Evolutionary conservation across 2,113 vertebrate species (phyloP).

Genomic region (Lepus europaeus): DNA sequence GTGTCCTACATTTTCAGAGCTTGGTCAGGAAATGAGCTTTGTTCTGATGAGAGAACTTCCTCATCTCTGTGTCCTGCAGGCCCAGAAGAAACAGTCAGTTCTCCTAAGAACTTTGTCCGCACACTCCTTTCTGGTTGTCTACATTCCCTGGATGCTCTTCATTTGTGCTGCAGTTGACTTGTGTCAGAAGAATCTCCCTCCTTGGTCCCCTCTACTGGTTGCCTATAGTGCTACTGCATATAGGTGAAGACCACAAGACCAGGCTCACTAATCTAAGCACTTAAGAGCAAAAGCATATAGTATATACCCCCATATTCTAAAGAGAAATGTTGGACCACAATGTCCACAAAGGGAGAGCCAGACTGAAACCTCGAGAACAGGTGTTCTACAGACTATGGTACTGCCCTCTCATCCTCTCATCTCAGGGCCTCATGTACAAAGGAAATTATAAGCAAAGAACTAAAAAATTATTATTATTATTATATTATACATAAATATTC

Average conservation of each 20-base stretch:
- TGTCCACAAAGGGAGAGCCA: no score
- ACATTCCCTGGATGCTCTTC: neutral
- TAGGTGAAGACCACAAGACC: neutral
- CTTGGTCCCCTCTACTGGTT: neutral
- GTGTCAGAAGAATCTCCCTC: neutral
- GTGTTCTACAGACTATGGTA: neutral
- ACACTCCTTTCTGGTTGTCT: neutral
- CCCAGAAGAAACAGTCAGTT: neutral
- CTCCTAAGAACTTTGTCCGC: neutral
- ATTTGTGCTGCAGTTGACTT: neutral
- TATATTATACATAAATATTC: neutral
- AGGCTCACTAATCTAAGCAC: neutral
- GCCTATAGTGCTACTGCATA: neutral
- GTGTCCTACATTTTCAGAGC: neutral
- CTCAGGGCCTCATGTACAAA: neutral
- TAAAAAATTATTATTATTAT: no score
- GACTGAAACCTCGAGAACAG: neutral
- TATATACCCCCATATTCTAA: neutral
- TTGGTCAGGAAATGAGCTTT: neutral
- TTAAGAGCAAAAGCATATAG: neutral
- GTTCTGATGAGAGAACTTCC: neutral
- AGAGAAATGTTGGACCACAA: neutral
- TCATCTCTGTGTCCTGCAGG: neutral
- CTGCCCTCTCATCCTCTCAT: neutral
- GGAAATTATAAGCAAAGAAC: neutral